Evolutionary conservation across 2,113 vertebrate genomes (phyloP), one percentile per base, ranked within the genome.

Genomic region (Cariama cristata): DNA sequence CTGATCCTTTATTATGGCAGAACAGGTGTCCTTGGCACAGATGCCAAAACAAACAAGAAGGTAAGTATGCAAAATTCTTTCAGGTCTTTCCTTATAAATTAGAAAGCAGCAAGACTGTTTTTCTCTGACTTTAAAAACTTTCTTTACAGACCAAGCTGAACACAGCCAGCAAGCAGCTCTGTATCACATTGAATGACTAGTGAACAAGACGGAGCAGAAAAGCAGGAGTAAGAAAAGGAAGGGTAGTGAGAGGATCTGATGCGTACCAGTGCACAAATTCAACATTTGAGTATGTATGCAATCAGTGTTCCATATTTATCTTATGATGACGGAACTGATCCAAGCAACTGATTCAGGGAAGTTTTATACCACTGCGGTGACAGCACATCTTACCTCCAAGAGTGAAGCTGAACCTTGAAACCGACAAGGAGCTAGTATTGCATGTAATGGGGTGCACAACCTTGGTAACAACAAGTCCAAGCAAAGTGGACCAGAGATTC

Each of bases 1-100:
- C 53, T 76, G 23, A 9, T 64, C 35, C 0, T 0, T 73, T 79
- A 44, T 9, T 1, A 0, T 8, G 18, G 45, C 20, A 72, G 52
- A 77, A 28, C 8, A 81, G 23, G 9, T 13, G n/a, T 94, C 30
- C 56, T 60, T 42, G 32, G 13, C 2, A 3, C 30, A 62, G 40
- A 76, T 10, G 4, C 13, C 30, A 76, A 83, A 88, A 72, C 19
- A 62, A 3, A 44, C 58, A 79, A 69, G 22, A 22, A 23, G 5
- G 3, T 50, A 71, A 45, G 56, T 23, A 80, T 12, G 4, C 14
- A 17, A 67, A 62, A 30, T 17, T 60, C 24, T 40, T 82, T 55
- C 8, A 20, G 3, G 4, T 38, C 18, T 64, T 64, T 76, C 11
- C 12, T 66, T 26, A 33, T 17, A 82, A 64, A 53, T 27, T 28